Percentiles rank a stretch among this genome's conserved stretches.
Conservation (phyloP, 2,113 vertebrate species). For the Sebastes fasciatus region DNA sequence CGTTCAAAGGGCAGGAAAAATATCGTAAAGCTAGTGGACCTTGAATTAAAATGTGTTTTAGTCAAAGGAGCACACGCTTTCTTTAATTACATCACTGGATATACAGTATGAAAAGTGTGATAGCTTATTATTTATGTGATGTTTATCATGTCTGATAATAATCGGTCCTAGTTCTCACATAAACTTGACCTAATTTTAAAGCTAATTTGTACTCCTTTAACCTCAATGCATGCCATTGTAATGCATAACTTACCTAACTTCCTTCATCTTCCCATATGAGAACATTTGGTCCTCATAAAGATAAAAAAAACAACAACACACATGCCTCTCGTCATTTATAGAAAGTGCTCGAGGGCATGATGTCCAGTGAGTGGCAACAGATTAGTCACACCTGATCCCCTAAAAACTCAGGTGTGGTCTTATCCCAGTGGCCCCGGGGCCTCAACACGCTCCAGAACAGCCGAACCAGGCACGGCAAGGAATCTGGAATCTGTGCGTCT, state of each 20-base stretch:
- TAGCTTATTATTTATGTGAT: not conserved
- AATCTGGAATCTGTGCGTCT: slow-evolving; percentile 6
- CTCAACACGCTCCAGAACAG: slow-evolving; percentile 20
- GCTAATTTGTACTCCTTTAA: not conserved
- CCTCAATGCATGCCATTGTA: no score
- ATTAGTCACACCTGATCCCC: slow-evolving; percentile 67
- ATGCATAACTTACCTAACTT: not conserved
- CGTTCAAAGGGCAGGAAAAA: no score
- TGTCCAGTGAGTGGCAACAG: slow-evolving; percentile 36
- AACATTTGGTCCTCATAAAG: not conserved
- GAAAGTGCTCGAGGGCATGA: slow-evolving; percentile 25
- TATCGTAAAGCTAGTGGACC: no score
- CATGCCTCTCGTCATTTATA: slow-evolving; percentile 6
- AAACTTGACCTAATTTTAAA: not conserved
- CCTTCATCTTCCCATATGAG: not conserved
- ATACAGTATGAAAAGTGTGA: not conserved
- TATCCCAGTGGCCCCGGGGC: slow-evolving; percentile 40
- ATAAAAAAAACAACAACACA: not conserved
- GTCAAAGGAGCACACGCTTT: not conserved
- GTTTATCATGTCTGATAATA: not conserved
- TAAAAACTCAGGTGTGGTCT: slow-evolving; percentile 61
- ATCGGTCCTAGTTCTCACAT: not conserved
- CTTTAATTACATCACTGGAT: not conserved
- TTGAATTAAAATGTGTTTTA: not conserved
- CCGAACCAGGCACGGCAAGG: slow-evolving; percentile 18